Base-by-base conservation (phyloP, 2,113 vertebrate genomes). In the Hucho hucho region DNA sequence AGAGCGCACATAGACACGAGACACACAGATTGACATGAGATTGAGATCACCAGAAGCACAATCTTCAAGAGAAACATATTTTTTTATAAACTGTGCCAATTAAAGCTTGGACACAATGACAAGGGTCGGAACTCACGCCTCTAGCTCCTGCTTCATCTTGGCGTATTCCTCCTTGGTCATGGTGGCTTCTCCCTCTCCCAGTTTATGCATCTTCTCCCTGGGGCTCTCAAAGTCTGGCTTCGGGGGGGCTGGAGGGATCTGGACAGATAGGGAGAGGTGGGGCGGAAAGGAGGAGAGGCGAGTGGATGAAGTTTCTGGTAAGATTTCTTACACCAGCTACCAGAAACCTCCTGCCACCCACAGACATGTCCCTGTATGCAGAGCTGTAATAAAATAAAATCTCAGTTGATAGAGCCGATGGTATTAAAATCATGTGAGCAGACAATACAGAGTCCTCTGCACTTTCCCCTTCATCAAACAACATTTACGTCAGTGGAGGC, bases 121-220 rank as follows among this genome's bases (percentile, higher is more conserved):
- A 32, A n/a, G 22, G 12, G 37, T 43, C 0, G 9, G 9, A 43
- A 87, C 96, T 95, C 84, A 99, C 97, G 97, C 97, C 92, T 99
- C 97, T 49, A 99, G 86, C 78, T 99, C 97, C 91, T 99, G 97
- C 86, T 98, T 99, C 97, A 98, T 97, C 93, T 99, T 99, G 74
- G 94, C 89, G 90, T 98, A 98, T 75, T 99, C 97, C 71, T 98
- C 97, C 88, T 98, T 98, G 24, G 97, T 96, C 97, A 99, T 97
- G 22, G 96, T 96, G 6, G 95, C 93, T 92, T 98, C 97, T 53
- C 97, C 97, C 88, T 98, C 97, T 2, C 97, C 97, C 5, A 99
- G 87, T 79, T 98, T 98, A 86, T 99, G 97, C 97, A 99, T 98
- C 86, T 99, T 99, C 85, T 98, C 97, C 89, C 97, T 93, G 18